Conservation (phyloP, 2,888 invertebrate genomes). For the Clepsis dumicolana region DNA sequence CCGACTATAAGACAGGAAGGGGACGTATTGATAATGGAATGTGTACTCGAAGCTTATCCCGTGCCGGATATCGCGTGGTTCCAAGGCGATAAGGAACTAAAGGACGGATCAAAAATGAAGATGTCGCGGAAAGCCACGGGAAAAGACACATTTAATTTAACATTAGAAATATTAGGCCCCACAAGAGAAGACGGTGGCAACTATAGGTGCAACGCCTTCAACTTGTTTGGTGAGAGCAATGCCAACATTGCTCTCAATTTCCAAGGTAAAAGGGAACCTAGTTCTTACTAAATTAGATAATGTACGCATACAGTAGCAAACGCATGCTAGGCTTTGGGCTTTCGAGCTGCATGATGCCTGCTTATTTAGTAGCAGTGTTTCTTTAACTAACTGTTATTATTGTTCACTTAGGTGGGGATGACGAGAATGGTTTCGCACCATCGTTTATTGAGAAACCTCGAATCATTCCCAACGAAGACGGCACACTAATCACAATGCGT, state of each 20-base stretch:
- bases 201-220: constrained; percentile 99
- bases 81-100: constrained; percentile 94
- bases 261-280: constrained; percentile 91
- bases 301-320: constrained; percentile 84
- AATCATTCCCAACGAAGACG: constrained; percentile 99
- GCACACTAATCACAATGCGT: constrained; percentile 98
- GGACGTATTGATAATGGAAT: constrained; percentile 97
- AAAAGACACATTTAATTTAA: constrained; percentile 96
- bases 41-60: constrained; percentile 97
- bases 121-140: constrained; percentile 95
- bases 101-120: constrained; percentile 94
- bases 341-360: constrained; percentile 72
- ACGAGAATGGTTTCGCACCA: constrained; percentile 97
- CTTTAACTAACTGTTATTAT: constrained; percentile 32
- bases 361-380: constrained; percentile 31
- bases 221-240: constrained; percentile 99
- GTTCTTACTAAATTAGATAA: constrained; percentile 53
- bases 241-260: constrained; percentile 99
- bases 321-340: constrained; percentile 79
- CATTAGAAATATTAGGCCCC: constrained; percentile 97
- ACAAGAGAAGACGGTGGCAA: constrained; percentile 98
- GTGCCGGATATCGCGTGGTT: constrained; percentile 98
- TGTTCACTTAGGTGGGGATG: constrained; percentile 92
- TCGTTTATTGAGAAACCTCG: constrained; percentile 99
- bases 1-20: constrained; percentile 98